Conservation (phyloP, 2,888 invertebrate species). For the Dicycla oo region DNA sequence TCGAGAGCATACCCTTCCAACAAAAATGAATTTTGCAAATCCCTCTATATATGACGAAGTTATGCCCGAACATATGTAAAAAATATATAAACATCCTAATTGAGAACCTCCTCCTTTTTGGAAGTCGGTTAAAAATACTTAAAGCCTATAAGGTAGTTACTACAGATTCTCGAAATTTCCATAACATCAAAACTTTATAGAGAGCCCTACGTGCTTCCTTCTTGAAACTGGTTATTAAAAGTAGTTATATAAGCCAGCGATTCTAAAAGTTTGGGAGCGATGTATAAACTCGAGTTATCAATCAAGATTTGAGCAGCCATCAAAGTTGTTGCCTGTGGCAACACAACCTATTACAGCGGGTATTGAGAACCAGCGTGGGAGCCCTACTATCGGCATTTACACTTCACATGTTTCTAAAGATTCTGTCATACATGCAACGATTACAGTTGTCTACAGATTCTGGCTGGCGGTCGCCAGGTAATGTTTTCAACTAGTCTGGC, state of each 20-base stretch:
- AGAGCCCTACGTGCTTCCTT: constrained; percentile 12
- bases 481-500: not conserved
- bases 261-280: constrained; percentile 43
- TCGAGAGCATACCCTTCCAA: no score
- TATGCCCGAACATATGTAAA: no score
- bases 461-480: no score
- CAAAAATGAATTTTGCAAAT: no score
- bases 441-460: no score
- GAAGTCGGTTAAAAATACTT: no score
- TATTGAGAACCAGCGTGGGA: constrained; percentile 12
- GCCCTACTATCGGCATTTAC: constrained; percentile 27
- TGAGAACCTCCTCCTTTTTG: no score
- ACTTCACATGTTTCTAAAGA: no score
- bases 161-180: constrained; percentile 1
- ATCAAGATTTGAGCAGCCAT: constrained; percentile 51
- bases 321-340: constrained; percentile 41
- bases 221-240: constrained; percentile 28
- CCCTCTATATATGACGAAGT: no score
- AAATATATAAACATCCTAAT: no score
- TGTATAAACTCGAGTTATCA: constrained; percentile 52
- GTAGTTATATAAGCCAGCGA: constrained; percentile 39
- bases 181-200: constrained; percentile 1
- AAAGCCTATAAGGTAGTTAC: not conserved
- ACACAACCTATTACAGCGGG: constrained; percentile 32
- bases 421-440: no score